Base-by-base conservation (phyloP, 1,140 invertebrate genomes). In the Euwallacea fornicatus region DNA sequence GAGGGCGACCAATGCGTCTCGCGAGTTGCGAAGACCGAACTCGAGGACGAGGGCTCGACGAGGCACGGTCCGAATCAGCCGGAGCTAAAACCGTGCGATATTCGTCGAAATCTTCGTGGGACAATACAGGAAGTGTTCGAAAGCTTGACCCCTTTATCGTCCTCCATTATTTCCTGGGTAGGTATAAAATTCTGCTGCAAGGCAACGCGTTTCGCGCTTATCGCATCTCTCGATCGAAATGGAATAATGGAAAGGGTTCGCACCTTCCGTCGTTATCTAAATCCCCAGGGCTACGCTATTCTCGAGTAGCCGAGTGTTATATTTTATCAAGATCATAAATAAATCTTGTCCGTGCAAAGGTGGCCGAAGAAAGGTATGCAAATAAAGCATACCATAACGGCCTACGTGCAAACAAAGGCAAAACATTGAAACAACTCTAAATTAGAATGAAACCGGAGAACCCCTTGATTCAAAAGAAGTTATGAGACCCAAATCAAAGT, bases 1-100 rank as follows among this genome's bases (percentile, higher is more conserved):
- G 78, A 81, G 71, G 78, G 78, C 2, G 73, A 79, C 15, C 68
- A 75, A 16, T 81, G 80, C 71, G 79, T 78, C 55, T 58, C 73
- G 41, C 76, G 79, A 70, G 75, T 76, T n/a, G 58, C 77, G 33
- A 78, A 78, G 71, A 71, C 16, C 54, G 54, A 63, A 42, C 13
- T 72, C 0, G 73, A 64, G 13, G 63, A 66, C 58, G 33, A 47
- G 7, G 11, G 16, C 21, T 53, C 44, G 13, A 56, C 7, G 21
- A 2, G 0, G 65, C 64, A 21, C 47, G 15, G 9, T 42, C 54
- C 7, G 67, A 58, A 42, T 64, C 62, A 58, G 33, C 7, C 7
- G 71, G 15, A 43, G 33, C 54, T 21, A 50, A 60, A n/a, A 71
- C 50, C 59, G 56, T 42, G 3, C 55, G 0, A 53, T 33, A 33